Evolutionary conservation across 2,888 invertebrate species (phyloP), one percentile per base, ranked within the genome.

Genomic region (Leptarthrus brevirostris): DNA sequence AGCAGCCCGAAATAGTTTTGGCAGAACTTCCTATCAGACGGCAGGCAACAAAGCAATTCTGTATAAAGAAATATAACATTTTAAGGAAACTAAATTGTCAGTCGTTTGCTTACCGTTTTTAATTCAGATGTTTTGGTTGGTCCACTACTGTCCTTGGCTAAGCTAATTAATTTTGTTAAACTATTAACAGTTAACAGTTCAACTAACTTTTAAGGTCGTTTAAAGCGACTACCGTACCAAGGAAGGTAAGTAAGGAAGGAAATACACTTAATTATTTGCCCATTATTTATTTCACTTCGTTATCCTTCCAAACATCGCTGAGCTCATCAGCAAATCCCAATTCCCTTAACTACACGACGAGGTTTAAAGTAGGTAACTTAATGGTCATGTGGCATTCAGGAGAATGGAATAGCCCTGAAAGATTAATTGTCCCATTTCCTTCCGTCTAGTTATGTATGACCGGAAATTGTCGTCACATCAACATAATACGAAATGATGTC

Each of bases 71-170:
- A 53, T 71, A 71, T 71, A 40, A 40, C 54, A 71, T 34, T 71
- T 71, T 71, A 71, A 71, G 54, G 70, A 71, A 71, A 54, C 70
- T 71, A 71, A 71, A 54, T 71, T 71, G 70, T 71, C 70, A 71
- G 53, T 22, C 40, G 20, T 34, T 53, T 54, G 70, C 14, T 44
- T 26, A 26, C 16, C 66, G 16, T 47, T 49, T 47, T 66, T 14
- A 26, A 66, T 49, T 66, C 47, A 26, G 20, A 14, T 10, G 49
- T 12, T 22, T 26, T 26, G 49, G 47, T 66, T 24, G 24, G 14
- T 10, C 34, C 20, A 24, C 8, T 26, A 44, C 14, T n/a, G 47
- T n/a, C 44, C 14, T 18, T 6, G 14, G 66, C 12, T 16, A 16
- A 18, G 20, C 8, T 61, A 61, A 61, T 61, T 18, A 61, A 61